phyloP scores from a whole-genome alignment of 30 jellyfish, hydroid and myxozoan genomes.

The Cassiopea andromeda region DNA sequence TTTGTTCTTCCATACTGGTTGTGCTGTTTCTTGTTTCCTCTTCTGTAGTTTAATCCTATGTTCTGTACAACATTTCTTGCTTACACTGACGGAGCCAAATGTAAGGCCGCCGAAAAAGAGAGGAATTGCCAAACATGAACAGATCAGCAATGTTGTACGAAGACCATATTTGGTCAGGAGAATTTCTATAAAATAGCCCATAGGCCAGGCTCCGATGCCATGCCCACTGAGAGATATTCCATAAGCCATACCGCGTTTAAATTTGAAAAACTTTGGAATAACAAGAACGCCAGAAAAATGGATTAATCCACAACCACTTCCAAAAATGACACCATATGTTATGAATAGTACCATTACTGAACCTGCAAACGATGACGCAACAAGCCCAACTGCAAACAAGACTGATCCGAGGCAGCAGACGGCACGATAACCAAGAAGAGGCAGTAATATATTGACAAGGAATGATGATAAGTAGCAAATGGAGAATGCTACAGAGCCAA shows the following conservation, averaged over 20 bases:
- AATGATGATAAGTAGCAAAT: slow-evolving; percentile 38
- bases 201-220: slow-evolving; percentile 72
- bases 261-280: slow-evolving; percentile 59
- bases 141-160: slow-evolving; percentile 37
- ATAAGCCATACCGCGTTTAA: slow-evolving; percentile 54
- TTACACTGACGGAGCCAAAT: slow-evolving; percentile 35
- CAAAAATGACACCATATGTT: slow-evolving; percentile 58
- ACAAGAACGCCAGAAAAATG: slow-evolving; percentile 48
- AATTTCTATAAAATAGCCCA: slow-evolving; percentile 55
- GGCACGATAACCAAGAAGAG: slow-evolving; percentile 68
- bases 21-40: not conserved
- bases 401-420: slow-evolving; percentile 69
- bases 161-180: slow-evolving; percentile 46
- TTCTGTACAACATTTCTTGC: not conserved
- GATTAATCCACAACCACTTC: slow-evolving; percentile 57
- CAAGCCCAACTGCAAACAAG: slow-evolving; percentile 58
- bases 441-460: slow-evolving; percentile 53
- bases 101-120: slow-evolving; percentile 61
- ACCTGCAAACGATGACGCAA: slow-evolving; percentile 46
- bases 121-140: slow-evolving; percentile 53
- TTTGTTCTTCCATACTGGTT: slow-evolving; percentile 39
- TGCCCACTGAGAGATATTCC: slow-evolving; percentile 73
- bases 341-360: slow-evolving; percentile 33
- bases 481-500: slow-evolving; percentile 66
- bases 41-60: not conserved